Evolutionary conservation across 1,140 invertebrate genomes (phyloP), one percentile per base, ranked within the genome.

Genomic region (Euglossa dilemma): DNA sequence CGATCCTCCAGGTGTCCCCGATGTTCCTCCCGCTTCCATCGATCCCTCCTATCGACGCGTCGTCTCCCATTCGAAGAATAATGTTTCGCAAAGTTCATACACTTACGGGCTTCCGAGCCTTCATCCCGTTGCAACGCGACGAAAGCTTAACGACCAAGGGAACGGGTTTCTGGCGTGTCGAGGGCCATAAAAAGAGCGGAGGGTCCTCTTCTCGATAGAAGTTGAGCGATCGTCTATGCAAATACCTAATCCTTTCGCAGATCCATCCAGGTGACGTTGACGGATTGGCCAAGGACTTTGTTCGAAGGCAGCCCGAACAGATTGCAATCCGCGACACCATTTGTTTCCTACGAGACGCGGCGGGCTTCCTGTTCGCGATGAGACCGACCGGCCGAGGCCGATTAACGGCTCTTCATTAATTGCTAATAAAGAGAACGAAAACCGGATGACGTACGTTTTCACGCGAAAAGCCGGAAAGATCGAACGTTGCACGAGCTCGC

Each of bases 141-240:
- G 20, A 25, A 47, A 71, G 6, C 45, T 16, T 36, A 28, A 12
- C 9, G 20, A 63, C 50, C 23, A 25, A 14, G 18, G 9, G 71
- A 72, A 63, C 20, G 1, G 36, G n/a, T 63, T 72, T 16, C 11
- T 59, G 25, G 23, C 47, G 47, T 23, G n/a, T 43, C 59, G 59
- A 43, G 61, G n/a, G 9, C 9, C 63, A 72, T 72, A 75, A 81
- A 88, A 88, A 77, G 84, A 86, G 64, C 72, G 23, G 64, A 43
- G 20, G 47, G 28, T 18, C 43, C 36, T 69, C 74, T 74, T 73
- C 56, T 74, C 76, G 80, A 76, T 75, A 73, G 80, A 89, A 91
- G 87, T 91, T 94, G 93, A 94, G 91, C 89, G 91, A 93, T 94
- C 90, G 92, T 92, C 89, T 93, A 94, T 94, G 93, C 93, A 93